Percentiles rank a stretch among this genome's conserved stretches.
Evolutionary conservation across 2,113 vertebrate genomes (phyloP).

Genomic region (Nothocercus nigrocapillus): DNA sequence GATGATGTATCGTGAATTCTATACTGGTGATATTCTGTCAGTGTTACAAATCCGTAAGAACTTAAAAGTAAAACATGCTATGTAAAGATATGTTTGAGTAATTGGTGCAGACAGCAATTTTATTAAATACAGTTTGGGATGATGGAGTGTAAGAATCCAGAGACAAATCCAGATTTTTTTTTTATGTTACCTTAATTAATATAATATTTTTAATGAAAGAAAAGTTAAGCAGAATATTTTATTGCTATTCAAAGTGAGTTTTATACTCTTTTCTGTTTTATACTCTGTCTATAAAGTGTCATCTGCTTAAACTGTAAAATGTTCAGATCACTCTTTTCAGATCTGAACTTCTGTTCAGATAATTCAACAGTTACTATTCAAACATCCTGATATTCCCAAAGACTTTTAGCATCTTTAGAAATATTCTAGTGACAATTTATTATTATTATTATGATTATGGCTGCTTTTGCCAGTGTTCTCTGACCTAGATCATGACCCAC

Average conservation of each 20-base stretch:
- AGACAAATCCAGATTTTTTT: not conserved
- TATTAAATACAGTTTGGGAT: not conserved
- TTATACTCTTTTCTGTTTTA: not conserved
- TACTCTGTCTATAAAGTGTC: not conserved
- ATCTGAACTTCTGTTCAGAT: no score
- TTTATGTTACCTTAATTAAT: not conserved
- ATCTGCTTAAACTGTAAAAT: not conserved
- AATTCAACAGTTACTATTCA: not conserved
- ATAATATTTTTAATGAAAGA: not conserved
- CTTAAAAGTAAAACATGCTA: not conserved
- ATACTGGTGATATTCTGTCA: not conserved
- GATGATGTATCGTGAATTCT: not conserved
- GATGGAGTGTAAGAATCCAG: not conserved
- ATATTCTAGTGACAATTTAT: not conserved
- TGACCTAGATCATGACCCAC: not conserved
- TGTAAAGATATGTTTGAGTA: accelerated
- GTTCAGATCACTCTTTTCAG: not conserved
- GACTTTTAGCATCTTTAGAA: not conserved
- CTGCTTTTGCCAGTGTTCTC: not conserved
- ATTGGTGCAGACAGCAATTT: not conserved
- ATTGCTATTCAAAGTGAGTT: not conserved
- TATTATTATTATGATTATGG: not conserved
- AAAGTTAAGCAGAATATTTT: not conserved
- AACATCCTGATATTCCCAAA: not conserved
- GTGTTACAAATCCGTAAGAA: slow-evolving; percentile 16